A percentile compares a stretch with the other conserved stretches of the same genome.
Evolutionary conservation across 2,888 invertebrate genomes (phyloP).

Genomic region (Cantharis rufa): DNA sequence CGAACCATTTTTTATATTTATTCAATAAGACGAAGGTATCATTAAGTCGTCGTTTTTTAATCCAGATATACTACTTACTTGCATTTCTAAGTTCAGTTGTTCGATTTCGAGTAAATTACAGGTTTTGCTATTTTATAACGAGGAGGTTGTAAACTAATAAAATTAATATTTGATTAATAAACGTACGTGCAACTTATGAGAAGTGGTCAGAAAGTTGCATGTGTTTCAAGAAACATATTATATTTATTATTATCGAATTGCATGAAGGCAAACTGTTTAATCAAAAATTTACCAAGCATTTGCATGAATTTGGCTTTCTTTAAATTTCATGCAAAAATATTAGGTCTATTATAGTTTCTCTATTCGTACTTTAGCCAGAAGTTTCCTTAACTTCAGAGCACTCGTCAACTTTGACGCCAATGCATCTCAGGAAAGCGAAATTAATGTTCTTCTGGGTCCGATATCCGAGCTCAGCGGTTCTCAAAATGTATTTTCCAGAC

Average conservation of each 20-base stretch:
- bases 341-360: slow-evolving; percentile 32
- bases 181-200: slow-evolving; percentile 3
- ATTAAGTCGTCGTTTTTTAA: neutral
- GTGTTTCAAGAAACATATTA: neutral
- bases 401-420: slow-evolving; percentile 97
- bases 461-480: slow-evolving; percentile 97
- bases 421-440: slow-evolving; percentile 99
- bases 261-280: neutral
- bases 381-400: slow-evolving; percentile 84
- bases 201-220: slow-evolving; percentile 12
- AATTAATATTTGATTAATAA: slow-evolving; percentile 16
- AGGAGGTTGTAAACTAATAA: slow-evolving; percentile 13
- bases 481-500: slow-evolving; percentile 99
- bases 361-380: slow-evolving; percentile 47
- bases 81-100: neutral
- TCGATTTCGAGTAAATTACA: slow-evolving; percentile 14
- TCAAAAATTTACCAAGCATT: neutral
- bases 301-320: neutral
- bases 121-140: slow-evolving; percentile 18
- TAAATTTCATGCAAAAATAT: neutral
- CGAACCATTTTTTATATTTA: neutral
- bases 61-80: neutral
- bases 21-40: neutral
- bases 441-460: slow-evolving; percentile 99
- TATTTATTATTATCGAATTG: neutral